Evolutionary conservation across 2,113 vertebrate species (phyloP).

Genomic region (Psilopogon haemacephalus): DNA sequence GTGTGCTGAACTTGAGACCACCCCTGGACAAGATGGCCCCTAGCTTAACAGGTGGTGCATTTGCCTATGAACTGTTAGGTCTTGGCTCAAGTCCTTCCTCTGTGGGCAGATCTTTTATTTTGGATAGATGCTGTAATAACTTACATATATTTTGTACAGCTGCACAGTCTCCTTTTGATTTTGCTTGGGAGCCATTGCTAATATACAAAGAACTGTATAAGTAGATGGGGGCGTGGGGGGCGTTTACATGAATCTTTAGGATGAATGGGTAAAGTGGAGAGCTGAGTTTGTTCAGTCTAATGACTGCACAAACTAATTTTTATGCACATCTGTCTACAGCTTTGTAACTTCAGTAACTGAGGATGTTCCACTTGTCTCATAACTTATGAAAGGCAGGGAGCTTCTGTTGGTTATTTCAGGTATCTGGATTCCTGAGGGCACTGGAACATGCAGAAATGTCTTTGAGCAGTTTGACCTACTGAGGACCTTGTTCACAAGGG

Average conservation of each 20-base stretch:
- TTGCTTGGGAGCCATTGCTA: background rate
- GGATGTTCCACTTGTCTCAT: background rate
- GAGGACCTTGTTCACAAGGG: background rate
- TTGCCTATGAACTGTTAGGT: background rate
- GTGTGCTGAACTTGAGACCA: background rate
- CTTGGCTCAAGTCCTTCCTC: background rate
- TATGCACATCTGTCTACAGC: background rate
- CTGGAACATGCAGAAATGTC: background rate
- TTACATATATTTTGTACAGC: background rate
- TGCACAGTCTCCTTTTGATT: background rate
- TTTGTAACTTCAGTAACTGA: background rate
- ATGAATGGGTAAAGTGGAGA: background rate
- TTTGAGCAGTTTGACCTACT: background rate
- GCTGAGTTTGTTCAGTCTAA: background rate
- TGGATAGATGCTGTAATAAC: background rate
- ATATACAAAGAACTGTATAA: background rate
- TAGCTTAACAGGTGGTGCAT: background rate
- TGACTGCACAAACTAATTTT: no score
- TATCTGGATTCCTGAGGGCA: background rate
- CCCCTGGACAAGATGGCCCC: background rate
- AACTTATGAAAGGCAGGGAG: background rate
- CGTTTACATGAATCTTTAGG: background rate
- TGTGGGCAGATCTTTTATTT: background rate
- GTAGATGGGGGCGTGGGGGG: fast-evolving
- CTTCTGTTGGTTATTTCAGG: background rate